Conservation (phyloP, 2,113 vertebrate genomes). For the Pygoscelis antarcticus region DNA sequence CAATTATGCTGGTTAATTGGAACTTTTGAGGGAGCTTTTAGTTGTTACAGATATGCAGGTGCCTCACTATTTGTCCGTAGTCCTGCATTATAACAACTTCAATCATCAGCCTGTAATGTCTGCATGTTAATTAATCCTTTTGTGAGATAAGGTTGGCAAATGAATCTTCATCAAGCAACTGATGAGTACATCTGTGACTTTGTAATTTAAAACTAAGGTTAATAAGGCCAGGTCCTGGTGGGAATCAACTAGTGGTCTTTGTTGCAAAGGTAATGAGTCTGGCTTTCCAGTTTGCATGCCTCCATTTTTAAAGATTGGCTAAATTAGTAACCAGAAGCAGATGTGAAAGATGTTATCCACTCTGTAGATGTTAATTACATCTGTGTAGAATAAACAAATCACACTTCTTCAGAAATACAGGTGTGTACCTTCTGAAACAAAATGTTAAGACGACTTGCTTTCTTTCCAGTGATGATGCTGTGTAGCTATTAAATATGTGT, state of each 20-base stretch:
- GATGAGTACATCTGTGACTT: slow-evolving; percentile 68
- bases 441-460: rapidly evolving
- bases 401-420: not conserved
- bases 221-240: slow-evolving; percentile 54
- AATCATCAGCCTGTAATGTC: not conserved
- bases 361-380: not conserved
- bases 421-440: not conserved
- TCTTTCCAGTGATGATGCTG: not conserved
- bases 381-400: not conserved
- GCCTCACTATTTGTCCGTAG: not conserved
- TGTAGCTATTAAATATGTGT: rapidly evolving
- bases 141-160: slow-evolving; percentile 57
- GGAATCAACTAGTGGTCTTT: slow-evolving; percentile 50
- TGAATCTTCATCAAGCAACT: slow-evolving; percentile 65
- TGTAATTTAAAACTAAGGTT: slow-evolving; percentile 63
- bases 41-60: not conserved
- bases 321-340: slow-evolving; percentile 7
- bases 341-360: not conserved
- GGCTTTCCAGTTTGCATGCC: not conserved
- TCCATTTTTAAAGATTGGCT: not conserved
- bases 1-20: slow-evolving; percentile 2
- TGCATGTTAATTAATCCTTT: slow-evolving; percentile 44
- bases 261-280: slow-evolving; percentile 35
- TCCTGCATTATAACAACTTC: not conserved
- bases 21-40: slow-evolving; percentile 25